phyloP scores from a whole-genome alignment of 2,888 invertebrate genomes.

The Cephus spinipes region DNA sequence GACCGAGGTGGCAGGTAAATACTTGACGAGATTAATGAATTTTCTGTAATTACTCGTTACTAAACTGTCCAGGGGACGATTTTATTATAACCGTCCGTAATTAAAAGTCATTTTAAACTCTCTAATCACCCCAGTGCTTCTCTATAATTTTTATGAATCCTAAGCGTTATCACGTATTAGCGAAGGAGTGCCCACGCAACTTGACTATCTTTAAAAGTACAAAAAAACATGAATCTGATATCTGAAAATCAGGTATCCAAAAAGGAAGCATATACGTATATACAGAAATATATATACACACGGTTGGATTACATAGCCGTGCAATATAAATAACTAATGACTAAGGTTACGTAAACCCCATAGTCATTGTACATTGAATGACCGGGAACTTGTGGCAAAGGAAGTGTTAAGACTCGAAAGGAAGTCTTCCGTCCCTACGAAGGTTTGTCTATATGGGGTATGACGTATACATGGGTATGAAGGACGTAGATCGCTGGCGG shows the following conservation, averaged over 20 bases:
- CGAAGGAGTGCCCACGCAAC: too few species aligned
- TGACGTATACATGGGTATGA: not conserved
- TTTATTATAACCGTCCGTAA: not conserved
- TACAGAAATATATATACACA: too few species aligned
- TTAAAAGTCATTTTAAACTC: not conserved
- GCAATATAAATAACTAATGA: not conserved
- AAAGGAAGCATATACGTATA: too few species aligned
- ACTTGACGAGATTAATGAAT: not conserved
- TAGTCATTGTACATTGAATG: not conserved
- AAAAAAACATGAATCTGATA: not conserved
- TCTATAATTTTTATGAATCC: not conserved
- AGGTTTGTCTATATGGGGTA: not conserved
- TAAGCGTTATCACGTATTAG: not conserved
- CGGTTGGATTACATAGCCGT: not conserved
- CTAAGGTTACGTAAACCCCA: not conserved
- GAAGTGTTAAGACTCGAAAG: not conserved
- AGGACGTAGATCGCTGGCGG: constrained; percentile 8
- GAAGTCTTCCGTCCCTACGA: not conserved
- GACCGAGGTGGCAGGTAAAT: not conserved
- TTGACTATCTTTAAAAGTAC: not conserved
- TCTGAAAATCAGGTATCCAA: too few species aligned
- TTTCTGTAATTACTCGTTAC: not conserved
- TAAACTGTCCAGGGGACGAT: not conserved
- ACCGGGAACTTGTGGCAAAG: not conserved
- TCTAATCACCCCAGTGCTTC: not conserved